phyloP scores from a whole-genome alignment of 2,888 invertebrate genomes.

The Leucozona laternaria region DNA sequence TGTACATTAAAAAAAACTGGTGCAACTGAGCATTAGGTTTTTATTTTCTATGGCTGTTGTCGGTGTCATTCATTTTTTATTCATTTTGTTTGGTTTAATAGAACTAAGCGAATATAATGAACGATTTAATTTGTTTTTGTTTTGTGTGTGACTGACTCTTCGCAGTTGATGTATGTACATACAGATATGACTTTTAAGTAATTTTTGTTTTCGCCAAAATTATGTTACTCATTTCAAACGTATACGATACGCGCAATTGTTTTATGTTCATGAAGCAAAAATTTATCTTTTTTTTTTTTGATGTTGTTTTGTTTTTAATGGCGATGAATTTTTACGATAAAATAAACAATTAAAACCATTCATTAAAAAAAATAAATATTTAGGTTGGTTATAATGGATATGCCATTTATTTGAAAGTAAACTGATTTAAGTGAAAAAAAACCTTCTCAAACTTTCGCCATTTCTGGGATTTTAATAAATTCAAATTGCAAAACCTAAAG shows the following conservation, averaged over 20 bases:
- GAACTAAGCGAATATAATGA: constrained; percentile 53
- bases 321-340: constrained; percentile 2
- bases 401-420: not conserved
- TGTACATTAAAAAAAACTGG: not conserved
- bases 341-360: constrained; percentile 20
- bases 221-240: not conserved
- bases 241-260: not conserved
- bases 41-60: not conserved
- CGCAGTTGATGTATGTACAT: not conserved
- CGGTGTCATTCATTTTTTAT: constrained; percentile 19
- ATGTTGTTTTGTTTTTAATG: not conserved
- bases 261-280: constrained; percentile 14
- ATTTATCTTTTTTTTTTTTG: not conserved
- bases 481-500: too few species aligned
- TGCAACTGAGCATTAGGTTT: constrained; percentile 31
- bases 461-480: not conserved
- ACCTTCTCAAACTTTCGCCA: not conserved
- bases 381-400: not conserved
- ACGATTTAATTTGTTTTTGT: constrained; percentile 55
- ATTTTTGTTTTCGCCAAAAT: not conserved
- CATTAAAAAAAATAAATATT: not conserved
- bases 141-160: not conserved
- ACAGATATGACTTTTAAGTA: not conserved
- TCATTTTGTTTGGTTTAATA: constrained; percentile 26
- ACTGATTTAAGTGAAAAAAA: not conserved